phyloP scores from a whole-genome alignment of 1,140 invertebrate species.

The Drosophila chauvacae region DNA sequence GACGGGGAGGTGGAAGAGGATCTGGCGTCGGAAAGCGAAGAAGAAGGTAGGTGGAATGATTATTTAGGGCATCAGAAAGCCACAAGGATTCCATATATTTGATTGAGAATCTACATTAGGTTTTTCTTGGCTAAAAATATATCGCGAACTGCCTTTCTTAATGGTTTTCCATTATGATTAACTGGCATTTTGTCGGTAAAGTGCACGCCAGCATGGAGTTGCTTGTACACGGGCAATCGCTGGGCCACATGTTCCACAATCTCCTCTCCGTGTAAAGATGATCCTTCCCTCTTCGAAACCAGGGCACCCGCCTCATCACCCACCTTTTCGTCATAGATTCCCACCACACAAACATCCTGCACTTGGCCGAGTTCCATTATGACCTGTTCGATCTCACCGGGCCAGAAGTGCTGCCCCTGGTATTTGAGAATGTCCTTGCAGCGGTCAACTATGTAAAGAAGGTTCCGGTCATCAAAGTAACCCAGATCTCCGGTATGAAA shows the following conservation, averaged over 20 bases:
- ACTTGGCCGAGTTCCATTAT: conserved; percentile 58
- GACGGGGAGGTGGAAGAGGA: conserved; percentile 55
- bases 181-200: conserved; percentile 87
- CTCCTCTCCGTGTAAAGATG: conserved; percentile 42
- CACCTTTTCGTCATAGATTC: conserved; percentile 62
- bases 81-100: background rate
- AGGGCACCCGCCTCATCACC: conserved; percentile 69
- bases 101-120: background rate
- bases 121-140: conserved; percentile 52
- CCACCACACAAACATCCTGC: conserved; percentile 69
- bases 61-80: too few relatives aligned
- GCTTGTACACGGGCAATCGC: conserved; percentile 83
- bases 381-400: conserved; percentile 68
- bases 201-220: conserved; percentile 86
- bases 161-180: conserved; percentile 88
- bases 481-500: background rate
- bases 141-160: conserved; percentile 85
- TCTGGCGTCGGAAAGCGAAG: conserved; percentile 40
- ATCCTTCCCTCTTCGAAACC: conserved; percentile 45
- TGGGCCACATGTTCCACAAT: conserved; percentile 68
- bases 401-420: conserved; percentile 78
- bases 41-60: conserved; percentile 33
- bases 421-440: conserved; percentile 93
- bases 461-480: conserved; percentile 82
- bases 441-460: conserved; percentile 89